These are phyloP conservation scores for Hirtodrosophila duncani DNA, from an alignment of 2,888 invertebrate genomes.

Conservation along the genomic window DNA sequence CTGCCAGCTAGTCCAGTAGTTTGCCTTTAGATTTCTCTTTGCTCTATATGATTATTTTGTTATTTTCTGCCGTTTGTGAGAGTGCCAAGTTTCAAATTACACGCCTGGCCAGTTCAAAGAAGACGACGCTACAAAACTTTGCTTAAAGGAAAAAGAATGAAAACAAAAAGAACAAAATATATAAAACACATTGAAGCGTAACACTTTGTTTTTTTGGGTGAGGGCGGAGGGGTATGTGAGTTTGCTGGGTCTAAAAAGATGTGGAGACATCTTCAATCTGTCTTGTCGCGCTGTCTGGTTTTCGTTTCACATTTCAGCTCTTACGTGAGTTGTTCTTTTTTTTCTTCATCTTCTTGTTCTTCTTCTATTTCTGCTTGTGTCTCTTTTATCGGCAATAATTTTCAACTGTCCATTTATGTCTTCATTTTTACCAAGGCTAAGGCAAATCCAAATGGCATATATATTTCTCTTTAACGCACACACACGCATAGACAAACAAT, in stretches of 20 bases:
- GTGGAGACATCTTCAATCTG: constrained; percentile 49
- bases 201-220: constrained; percentile 46
- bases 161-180: constrained; percentile 33
- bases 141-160: neutral
- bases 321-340: constrained; percentile 1
- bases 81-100: constrained; percentile 61
- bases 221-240: too few relatives aligned
- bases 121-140: neutral
- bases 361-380: constrained; percentile 13
- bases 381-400: constrained; percentile 49
- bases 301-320: constrained; percentile 10
- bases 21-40: constrained; percentile 2
- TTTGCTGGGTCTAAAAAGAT: constrained; percentile 2
- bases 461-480: constrained; percentile 49
- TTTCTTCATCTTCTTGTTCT: neutral
- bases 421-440: constrained; percentile 26
- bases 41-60: constrained; percentile 2
- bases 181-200: constrained; percentile 50
- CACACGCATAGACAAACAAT: constrained; percentile 46
- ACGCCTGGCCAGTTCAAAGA: constrained; percentile 48
- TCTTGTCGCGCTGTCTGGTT: constrained; percentile 46
- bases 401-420: constrained; percentile 65
- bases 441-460: constrained; percentile 7
- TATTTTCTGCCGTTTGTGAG: constrained; percentile 18
- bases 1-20: too few relatives aligned